A percentile compares a stretch with the other conserved stretches of the same genome.
These are phyloP conservation scores for Urocitellus parryii DNA, from an alignment of 2,113 vertebrate genomes.

Conservation along the genomic window DNA sequence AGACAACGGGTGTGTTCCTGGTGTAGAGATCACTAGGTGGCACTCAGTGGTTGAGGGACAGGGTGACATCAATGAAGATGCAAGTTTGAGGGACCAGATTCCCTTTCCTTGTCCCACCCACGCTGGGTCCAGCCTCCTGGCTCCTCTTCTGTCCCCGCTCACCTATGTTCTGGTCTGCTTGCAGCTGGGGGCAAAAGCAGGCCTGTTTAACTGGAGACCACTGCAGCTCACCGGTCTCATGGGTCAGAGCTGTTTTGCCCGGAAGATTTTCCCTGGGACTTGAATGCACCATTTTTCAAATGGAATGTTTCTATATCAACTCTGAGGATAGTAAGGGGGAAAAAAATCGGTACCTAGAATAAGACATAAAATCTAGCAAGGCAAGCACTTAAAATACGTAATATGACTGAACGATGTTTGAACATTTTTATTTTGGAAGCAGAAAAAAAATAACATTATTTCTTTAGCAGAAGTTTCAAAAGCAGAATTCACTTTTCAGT, in stretches of 20 bases:
- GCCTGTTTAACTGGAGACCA: fast-evolving
- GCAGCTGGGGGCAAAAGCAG: background rate
- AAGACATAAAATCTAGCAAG: conserved; percentile 44
- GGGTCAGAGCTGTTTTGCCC: background rate
- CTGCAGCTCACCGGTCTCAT: background rate
- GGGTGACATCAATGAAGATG: background rate
- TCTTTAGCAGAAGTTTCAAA: conserved; percentile 44
- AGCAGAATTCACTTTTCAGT: conserved; percentile 48
- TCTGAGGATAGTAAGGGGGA: background rate
- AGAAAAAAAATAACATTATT: conserved; percentile 40
- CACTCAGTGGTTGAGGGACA: background rate
- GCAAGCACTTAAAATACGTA: background rate
- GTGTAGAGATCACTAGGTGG: background rate
- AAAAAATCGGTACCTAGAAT: background rate
- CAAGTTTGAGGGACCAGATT: background rate
- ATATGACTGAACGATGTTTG: background rate
- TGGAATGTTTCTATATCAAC: conserved; percentile 43
- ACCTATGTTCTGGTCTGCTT: background rate
- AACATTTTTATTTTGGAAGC: conserved; percentile 42
- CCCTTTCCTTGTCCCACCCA: fast-evolving
- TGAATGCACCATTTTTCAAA: background rate
- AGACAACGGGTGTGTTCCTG: background rate
- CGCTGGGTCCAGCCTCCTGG: fast-evolving
- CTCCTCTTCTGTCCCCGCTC: background rate
- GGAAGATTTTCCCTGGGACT: background rate